Conservation (phyloP, 2,888 invertebrate genomes). For the Empis livida region DNA sequence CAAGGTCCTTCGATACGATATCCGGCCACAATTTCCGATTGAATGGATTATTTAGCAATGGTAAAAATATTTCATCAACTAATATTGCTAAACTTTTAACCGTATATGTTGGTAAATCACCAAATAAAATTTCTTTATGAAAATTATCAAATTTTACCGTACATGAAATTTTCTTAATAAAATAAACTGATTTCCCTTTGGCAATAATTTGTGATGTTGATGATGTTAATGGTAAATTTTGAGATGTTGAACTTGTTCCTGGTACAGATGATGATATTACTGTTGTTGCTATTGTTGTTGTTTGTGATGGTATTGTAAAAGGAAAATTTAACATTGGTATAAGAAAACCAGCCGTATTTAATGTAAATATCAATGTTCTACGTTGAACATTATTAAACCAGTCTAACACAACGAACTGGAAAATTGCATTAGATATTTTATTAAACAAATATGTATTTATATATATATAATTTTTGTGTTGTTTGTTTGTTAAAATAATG, state of each 20-base stretch:
- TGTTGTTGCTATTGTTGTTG: slow-evolving; percentile 17
- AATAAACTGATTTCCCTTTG: slow-evolving; percentile 39
- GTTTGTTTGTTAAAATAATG: too few relatives aligned
- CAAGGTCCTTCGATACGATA: slow-evolving; percentile 56
- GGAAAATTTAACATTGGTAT: slow-evolving; percentile 22
- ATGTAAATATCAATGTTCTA: slow-evolving; percentile 33
- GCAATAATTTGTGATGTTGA: slow-evolving; percentile 7
- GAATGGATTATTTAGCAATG: slow-evolving; percentile 53
- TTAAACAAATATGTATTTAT: too few relatives aligned
- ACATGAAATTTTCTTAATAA: slow-evolving; percentile 37
- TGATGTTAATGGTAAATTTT: slow-evolving; percentile 1
- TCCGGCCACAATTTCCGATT: slow-evolving; percentile 62
- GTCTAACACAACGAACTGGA: slow-evolving; percentile 32
- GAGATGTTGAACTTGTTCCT: slow-evolving; percentile 1
- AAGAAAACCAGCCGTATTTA: slow-evolving; percentile 37
- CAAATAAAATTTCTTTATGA: slow-evolving; percentile 43
- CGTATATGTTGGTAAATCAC: slow-evolving; percentile 61
- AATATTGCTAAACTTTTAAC: slow-evolving; percentile 56
- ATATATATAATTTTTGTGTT: too few relatives aligned
- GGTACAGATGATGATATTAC: slow-evolving; percentile 16
- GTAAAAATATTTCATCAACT: slow-evolving; percentile 61
- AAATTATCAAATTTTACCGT: slow-evolving; percentile 34
- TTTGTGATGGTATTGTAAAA: slow-evolving; percentile 5
- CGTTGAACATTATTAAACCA: slow-evolving; percentile 32
- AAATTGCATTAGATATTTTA: slow-evolving; percentile 11